A percentile compares a stretch with the other conserved stretches of the same genome.
These are phyloP conservation scores for Zaprionus capensis DNA, from an alignment of 1,140 invertebrate species.

Conservation along the genomic window DNA sequence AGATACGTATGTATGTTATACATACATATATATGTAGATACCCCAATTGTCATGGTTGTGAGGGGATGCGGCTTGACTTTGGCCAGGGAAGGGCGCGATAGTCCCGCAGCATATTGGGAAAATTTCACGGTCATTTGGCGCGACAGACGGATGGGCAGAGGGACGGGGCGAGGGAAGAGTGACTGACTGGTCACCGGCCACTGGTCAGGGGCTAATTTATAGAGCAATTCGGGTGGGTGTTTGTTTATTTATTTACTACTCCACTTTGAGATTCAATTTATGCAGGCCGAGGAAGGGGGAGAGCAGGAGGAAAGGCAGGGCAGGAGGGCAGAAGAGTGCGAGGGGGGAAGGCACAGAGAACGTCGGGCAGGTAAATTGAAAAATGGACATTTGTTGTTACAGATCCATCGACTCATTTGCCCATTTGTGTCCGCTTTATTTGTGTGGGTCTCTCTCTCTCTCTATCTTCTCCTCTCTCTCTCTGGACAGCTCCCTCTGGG, in stretches of 20 bases:
- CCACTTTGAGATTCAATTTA: conserved; percentile 69
- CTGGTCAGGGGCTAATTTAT: conserved; percentile 75
- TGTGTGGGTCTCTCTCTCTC: neutral
- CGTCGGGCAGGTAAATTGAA: conserved; percentile 72
- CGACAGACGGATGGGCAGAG: conserved; percentile 30
- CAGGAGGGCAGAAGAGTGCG: neutral
- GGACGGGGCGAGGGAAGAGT: neutral
- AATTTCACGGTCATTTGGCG: conserved; percentile 79
- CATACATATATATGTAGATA: neutral
- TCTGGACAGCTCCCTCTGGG: neutral
- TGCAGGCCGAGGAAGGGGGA: conserved; percentile 31
- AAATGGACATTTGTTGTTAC: conserved; percentile 78
- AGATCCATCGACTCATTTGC: conserved; percentile 61
- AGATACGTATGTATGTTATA: conserved; percentile 1
- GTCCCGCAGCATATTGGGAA: conserved; percentile 74
- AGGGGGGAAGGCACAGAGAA: neutral
- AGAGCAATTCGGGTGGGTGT: conserved; percentile 72
- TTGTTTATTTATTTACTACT: conserved; percentile 50
- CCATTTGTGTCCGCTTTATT: conserved; percentile 6
- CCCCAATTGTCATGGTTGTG: conserved; percentile 40
- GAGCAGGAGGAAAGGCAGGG: neutral
- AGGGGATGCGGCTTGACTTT: conserved; percentile 2
- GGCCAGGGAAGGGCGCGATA: conserved; percentile 39
- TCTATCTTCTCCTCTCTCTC: neutral
- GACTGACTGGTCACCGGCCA: conserved; percentile 59